Evolutionary conservation across 2,113 vertebrate species (phyloP).

Genomic region (Rhinoderma darwinii): DNA sequence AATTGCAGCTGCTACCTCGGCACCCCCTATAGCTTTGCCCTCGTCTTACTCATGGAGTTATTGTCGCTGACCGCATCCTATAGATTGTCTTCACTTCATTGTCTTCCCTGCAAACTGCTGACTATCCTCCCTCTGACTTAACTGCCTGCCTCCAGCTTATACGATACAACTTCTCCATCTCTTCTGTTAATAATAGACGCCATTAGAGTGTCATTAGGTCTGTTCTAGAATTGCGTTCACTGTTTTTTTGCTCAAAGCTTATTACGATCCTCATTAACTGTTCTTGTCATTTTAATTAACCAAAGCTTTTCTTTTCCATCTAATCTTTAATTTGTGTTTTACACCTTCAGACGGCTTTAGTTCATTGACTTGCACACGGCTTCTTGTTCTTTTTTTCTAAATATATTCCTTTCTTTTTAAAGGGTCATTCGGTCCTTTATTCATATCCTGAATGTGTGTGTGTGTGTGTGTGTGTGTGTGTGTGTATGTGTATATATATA

Average conservation of each 20-base stretch:
- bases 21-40: no score
- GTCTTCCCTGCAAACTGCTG: slow-evolving; percentile 4
- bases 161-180: slow-evolving; percentile 1
- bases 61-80: neutral
- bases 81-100: neutral
- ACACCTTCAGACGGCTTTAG: slow-evolving; percentile 17
- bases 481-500: no score
- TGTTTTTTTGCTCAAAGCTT: slow-evolving; percentile 20
- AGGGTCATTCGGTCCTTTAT: neutral
- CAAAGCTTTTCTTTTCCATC: slow-evolving; percentile 30
- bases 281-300: slow-evolving; percentile 37
- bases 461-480: no score
- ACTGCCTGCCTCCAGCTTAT: slow-evolving; percentile 16
- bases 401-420: neutral
- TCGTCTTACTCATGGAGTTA: neutral
- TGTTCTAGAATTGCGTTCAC: neutral
- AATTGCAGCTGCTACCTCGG: neutral
- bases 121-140: neutral
- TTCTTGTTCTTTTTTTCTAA: neutral
- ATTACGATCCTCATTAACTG: slow-evolving; percentile 19
- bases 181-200: slow-evolving; percentile 5
- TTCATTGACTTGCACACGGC: neutral
- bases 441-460: neutral
- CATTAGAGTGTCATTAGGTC: slow-evolving; percentile 34
- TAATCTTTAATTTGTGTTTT: slow-evolving; percentile 23